These are phyloP conservation scores for Formicarius rufipectus DNA, from an alignment of 2,113 vertebrate genomes.

Conservation along the genomic window DNA sequence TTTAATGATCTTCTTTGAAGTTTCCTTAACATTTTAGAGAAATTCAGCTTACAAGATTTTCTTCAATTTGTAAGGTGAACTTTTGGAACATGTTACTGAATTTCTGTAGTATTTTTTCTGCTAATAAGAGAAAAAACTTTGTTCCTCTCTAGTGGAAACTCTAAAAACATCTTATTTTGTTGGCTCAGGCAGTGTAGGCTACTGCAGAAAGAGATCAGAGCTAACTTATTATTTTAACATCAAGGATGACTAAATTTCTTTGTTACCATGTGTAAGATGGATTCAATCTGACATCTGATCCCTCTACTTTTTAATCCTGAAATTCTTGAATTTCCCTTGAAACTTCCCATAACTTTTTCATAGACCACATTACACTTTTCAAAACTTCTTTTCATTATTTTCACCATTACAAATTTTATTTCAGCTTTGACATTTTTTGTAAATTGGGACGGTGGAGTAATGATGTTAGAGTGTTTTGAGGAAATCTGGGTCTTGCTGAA, in stretches of 20 bases:
- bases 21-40: not conserved
- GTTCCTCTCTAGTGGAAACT: not conserved
- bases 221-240: not conserved
- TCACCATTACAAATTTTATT: not conserved
- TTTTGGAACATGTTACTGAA: not conserved
- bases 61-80: not conserved
- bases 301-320: not conserved
- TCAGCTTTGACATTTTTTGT: not conserved
- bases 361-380: not conserved
- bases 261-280: not conserved
- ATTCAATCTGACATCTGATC: not conserved
- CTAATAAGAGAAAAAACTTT: not conserved
- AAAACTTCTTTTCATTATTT: not conserved
- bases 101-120: not conserved
- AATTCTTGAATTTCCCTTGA: not conserved
- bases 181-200: not conserved
- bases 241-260: not conserved
- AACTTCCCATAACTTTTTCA: not conserved
- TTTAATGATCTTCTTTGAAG: not conserved
- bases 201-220: not conserved
- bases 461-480: not conserved
- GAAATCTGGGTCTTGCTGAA: not conserved
- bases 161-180: not conserved
- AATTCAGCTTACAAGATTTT: not conserved
- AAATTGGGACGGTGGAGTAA: not conserved